These are phyloP conservation scores for Perodicticus potto DNA, from an alignment of 2,797 vertebrate species.

Conservation along the genomic window DNA sequence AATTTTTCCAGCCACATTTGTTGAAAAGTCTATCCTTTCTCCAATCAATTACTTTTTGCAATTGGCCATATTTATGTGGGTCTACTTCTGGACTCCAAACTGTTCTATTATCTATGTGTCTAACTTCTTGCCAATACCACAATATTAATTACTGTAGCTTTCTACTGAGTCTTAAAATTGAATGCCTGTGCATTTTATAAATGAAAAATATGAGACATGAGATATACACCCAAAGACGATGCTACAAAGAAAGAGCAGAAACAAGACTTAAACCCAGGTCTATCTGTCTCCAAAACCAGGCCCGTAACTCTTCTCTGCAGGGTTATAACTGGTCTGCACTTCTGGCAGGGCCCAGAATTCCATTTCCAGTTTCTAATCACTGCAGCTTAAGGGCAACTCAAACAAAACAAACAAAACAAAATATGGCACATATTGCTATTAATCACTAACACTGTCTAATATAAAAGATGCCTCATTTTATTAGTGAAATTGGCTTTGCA, in stretches of 20 bases:
- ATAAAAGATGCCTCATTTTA: slow-evolving; percentile 55
- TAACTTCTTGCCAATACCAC: neutral
- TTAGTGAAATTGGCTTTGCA: slow-evolving; percentile 63
- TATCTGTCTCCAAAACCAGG: neutral
- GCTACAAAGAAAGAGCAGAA: neutral
- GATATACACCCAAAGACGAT: neutral
- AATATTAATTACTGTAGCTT: neutral
- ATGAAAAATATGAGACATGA: neutral
- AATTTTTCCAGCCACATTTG: neutral
- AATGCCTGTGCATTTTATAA: neutral
- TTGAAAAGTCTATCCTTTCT: neutral
- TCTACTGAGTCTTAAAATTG: neutral
- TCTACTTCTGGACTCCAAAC: neutral
- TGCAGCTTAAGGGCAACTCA: neutral
- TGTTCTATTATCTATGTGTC: neutral
- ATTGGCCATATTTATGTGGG: neutral
- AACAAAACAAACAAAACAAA: slow-evolving; percentile 33
- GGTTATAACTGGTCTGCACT: neutral
- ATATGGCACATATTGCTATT: neutral
- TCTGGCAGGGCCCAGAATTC: neutral
- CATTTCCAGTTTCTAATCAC: neutral
- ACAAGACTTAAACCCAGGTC: neutral
- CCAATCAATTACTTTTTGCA: neutral
- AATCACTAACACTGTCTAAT: neutral
- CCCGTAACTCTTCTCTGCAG: neutral